These are phyloP conservation scores for Holothuria glaberrima DNA, from an alignment of 35 echinoderm and acorn worm species.

Conservation along the genomic window DNA sequence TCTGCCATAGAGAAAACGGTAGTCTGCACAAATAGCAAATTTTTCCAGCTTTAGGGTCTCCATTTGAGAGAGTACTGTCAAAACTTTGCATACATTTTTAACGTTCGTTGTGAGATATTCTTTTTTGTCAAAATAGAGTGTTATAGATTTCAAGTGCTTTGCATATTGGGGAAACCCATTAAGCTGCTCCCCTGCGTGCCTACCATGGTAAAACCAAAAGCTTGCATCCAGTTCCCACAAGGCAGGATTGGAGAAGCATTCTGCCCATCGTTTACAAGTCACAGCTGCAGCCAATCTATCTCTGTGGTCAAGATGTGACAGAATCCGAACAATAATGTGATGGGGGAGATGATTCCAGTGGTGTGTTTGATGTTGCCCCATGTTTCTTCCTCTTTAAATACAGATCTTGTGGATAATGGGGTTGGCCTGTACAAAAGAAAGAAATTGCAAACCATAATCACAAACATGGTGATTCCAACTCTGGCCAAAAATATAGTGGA, in stretches of 20 bases:
- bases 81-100: slow-evolving; percentile 75
- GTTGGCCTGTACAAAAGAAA: slow-evolving; percentile 3
- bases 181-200: slow-evolving; percentile 67
- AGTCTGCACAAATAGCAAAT: slow-evolving; percentile 62
- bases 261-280: slow-evolving; percentile 77
- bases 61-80: slow-evolving; percentile 58
- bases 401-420: not conserved
- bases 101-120: slow-evolving; percentile 65
- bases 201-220: slow-evolving; percentile 69
- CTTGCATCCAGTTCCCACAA: slow-evolving; percentile 77
- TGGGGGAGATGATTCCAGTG: slow-evolving; percentile 83
- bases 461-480: too few relatives aligned
- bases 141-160: slow-evolving; percentile 68
- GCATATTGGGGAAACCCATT: slow-evolving; percentile 83
- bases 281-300: slow-evolving; percentile 70
- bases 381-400: not conserved
- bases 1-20: slow-evolving; percentile 49
- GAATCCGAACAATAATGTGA: slow-evolving; percentile 86
- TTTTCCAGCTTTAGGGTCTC: slow-evolving; percentile 67
- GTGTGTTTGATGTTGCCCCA: slow-evolving; percentile 54
- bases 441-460: too few relatives aligned
- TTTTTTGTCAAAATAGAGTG: slow-evolving; percentile 74
- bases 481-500: too few relatives aligned
- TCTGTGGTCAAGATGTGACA: slow-evolving; percentile 61
- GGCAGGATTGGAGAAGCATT: slow-evolving; percentile 71